These are phyloP conservation scores for Gymnodraco acuticeps DNA, from an alignment of 2,797 vertebrate species.

Conservation along the genomic window DNA sequence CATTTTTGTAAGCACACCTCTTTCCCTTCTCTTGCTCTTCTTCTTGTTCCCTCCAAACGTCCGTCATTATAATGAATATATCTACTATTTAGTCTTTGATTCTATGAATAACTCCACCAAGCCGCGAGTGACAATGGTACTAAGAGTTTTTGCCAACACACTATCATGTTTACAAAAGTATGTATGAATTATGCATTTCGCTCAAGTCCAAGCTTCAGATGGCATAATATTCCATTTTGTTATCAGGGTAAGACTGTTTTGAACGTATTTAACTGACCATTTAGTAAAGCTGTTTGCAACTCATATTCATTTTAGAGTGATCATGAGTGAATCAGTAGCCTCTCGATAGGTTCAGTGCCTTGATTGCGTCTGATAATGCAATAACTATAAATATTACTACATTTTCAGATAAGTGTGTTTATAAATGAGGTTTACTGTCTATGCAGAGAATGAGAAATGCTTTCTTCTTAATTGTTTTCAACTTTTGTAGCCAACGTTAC, in stretches of 20 bases:
- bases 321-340: not conserved
- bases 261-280: conserved; percentile 13
- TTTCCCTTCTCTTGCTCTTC: not conserved
- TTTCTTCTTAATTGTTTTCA: conserved; percentile 19
- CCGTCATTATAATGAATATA: conserved; percentile 37
- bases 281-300: conserved; percentile 1
- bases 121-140: conserved; percentile 50
- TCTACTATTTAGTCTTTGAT: conserved; percentile 16
- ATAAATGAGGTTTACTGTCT: conserved; percentile 10
- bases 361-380: conserved; percentile 21
- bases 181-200: conserved; percentile 21
- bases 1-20: conserved; percentile 26
- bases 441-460: not conserved
- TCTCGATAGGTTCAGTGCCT: conserved; percentile 25
- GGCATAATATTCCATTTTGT: conserved; percentile 16
- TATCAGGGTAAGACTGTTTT: conserved; percentile 11
- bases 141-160: conserved; percentile 25
- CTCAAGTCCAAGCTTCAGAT: conserved; percentile 16
- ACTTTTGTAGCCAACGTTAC: conserved; percentile 18
- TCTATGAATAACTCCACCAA: conserved; percentile 16
- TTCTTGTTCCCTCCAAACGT: conserved; percentile 43
- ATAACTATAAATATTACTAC: conserved; percentile 14
- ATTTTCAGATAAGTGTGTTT: conserved; percentile 1
- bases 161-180: conserved; percentile 60
- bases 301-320: conserved; percentile 18